Conservation (phyloP, 2,797 vertebrate species). For the Hydrophis major region DNA sequence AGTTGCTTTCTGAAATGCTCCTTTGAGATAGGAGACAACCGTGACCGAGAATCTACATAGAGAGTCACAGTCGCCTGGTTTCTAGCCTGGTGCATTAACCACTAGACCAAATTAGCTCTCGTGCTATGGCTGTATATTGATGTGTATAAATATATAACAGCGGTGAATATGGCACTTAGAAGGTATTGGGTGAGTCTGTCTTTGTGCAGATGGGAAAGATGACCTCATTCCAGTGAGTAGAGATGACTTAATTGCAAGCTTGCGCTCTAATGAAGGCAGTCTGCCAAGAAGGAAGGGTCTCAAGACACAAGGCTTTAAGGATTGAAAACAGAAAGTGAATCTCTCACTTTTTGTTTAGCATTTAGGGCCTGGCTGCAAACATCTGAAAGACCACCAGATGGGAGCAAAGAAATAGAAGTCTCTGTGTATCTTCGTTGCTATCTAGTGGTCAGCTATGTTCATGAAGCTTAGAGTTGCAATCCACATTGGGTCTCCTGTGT, state of each 20-base stretch:
- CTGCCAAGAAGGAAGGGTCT: too few relatives aligned
- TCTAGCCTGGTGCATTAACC: too few relatives aligned
- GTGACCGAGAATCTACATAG: too few relatives aligned
- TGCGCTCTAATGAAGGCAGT: too few relatives aligned
- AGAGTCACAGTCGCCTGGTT: too few relatives aligned
- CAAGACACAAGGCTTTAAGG: too few relatives aligned
- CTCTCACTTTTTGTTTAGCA: not conserved
- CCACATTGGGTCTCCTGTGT: not conserved
- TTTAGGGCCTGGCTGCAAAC: not conserved
- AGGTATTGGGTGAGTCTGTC: not conserved
- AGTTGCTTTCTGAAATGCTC: too few relatives aligned
- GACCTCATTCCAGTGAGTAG: not conserved
- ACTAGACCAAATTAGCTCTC: too few relatives aligned
- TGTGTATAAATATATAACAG: not conserved
- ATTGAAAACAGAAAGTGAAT: not conserved
- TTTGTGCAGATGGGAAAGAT: not conserved
- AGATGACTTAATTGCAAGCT: too few relatives aligned
- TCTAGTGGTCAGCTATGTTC: too few relatives aligned
- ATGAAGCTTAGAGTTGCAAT: not conserved
- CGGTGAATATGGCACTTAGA: not conserved
- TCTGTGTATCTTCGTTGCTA: not conserved
- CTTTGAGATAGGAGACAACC: too few relatives aligned
- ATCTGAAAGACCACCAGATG: not conserved
- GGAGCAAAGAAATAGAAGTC: not conserved
- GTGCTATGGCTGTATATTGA: not conserved